These are phyloP conservation scores for Pogoniulus pusillus DNA, from an alignment of 2,797 vertebrate species.

Conservation along the genomic window DNA sequence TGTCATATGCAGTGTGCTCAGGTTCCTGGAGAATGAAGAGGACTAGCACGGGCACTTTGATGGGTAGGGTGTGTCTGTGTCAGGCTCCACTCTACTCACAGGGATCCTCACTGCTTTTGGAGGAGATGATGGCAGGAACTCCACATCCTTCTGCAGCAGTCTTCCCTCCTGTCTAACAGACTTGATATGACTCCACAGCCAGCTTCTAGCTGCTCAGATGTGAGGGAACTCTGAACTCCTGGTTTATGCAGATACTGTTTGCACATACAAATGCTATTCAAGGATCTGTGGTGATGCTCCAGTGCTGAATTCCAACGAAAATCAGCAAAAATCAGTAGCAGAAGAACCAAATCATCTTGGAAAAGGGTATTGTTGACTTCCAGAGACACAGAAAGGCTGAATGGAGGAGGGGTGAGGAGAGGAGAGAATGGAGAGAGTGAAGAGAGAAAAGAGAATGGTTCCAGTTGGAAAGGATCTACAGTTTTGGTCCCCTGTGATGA, in stretches of 20 bases:
- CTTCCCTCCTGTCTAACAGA: not conserved
- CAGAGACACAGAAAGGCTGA: not conserved
- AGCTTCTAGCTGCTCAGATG: not conserved
- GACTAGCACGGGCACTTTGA: rapidly evolving
- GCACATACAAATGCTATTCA: not conserved
- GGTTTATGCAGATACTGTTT: not conserved
- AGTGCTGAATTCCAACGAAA: not conserved
- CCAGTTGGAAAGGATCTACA: not conserved
- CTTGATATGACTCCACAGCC: not conserved
- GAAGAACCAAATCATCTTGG: not conserved
- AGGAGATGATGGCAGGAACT: not conserved
- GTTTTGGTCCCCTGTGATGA: not conserved
- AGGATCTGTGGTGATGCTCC: rapidly evolving
- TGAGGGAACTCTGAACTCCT: not conserved
- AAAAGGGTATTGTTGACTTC: not conserved
- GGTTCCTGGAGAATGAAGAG: not conserved
- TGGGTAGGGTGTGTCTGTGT: not conserved
- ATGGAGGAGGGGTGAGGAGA: too few species aligned
- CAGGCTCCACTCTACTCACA: not conserved
- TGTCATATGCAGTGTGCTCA: not conserved
- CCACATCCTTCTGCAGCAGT: not conserved
- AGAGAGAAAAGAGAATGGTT: not conserved
- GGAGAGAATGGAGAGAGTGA: too few species aligned
- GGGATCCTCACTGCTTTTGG: not conserved
- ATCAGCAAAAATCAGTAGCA: not conserved